phyloP scores from a whole-genome alignment of 2,888 invertebrate genomes.

The Drosophila cognata region DNA sequence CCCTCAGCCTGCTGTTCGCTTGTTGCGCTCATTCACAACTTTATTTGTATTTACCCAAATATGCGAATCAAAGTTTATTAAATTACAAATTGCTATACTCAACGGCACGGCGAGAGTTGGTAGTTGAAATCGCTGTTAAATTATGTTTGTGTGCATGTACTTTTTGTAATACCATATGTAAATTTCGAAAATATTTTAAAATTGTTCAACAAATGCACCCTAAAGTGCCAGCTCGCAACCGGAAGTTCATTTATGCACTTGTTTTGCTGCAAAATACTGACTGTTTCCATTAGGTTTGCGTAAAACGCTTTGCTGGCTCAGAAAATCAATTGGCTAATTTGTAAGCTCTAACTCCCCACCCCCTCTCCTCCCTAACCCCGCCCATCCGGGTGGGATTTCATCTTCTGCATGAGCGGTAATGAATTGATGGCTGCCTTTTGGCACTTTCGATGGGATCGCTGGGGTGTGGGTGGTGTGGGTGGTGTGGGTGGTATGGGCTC shows the following conservation, averaged over 20 bases:
- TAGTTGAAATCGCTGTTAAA: background rate
- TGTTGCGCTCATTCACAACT: conserved; percentile 10
- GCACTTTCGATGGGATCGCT: background rate
- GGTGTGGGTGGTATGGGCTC: background rate
- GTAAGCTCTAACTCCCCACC: background rate
- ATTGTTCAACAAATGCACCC: conserved; percentile 16
- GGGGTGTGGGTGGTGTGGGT: background rate
- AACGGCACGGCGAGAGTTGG: conserved; percentile 17
- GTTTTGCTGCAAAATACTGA: conserved; percentile 3
- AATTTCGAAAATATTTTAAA: conserved; percentile 3
- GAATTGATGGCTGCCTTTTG: conserved; percentile 22
- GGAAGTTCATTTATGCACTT: conserved; percentile 23
- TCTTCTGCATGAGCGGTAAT: conserved; percentile 14
- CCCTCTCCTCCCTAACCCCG: fast-evolving
- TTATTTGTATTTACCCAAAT: conserved; percentile 60
- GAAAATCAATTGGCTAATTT: conserved; percentile 30
- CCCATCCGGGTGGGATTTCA: background rate
- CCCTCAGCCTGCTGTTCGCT: background rate
- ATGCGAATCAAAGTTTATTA: conserved; percentile 69
- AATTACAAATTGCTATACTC: conserved; percentile 65
- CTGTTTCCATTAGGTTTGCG: background rate
- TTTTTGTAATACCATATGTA: background rate
- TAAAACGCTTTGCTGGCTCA: background rate
- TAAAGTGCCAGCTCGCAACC: conserved; percentile 9
- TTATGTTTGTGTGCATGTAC: background rate